A percentile compares a stretch with the other conserved stretches of the same genome.
Evolutionary conservation across 2,888 invertebrate genomes (phyloP).

Genomic region (Lampropteryx suffumata): DNA sequence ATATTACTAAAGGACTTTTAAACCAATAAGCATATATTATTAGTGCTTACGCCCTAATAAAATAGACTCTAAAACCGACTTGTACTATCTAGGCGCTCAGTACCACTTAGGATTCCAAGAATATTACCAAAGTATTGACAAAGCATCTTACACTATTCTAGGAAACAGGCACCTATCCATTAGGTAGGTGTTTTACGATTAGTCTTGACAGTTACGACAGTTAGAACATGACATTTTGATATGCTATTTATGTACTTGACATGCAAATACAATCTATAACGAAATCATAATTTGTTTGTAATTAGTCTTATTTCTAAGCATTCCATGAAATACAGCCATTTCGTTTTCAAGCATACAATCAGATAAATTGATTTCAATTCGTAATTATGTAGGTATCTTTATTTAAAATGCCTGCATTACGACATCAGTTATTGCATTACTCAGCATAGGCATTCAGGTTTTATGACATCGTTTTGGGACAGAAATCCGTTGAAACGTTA

Average conservation of each 20-base stretch:
- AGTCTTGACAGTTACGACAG: constrained; percentile 15
- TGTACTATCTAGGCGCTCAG: neutral
- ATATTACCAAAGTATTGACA: constrained; percentile 37
- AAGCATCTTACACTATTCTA: constrained; percentile 33
- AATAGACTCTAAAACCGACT: no score
- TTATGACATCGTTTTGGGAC: constrained; percentile 20
- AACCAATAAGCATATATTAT: no score
- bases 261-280: neutral
- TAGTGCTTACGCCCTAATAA: no score
- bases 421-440: neutral
- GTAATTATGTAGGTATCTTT: no score
- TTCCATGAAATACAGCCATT: neutral
- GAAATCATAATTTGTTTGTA: neutral
- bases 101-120: constrained; percentile 32
- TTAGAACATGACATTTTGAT: constrained; percentile 5
- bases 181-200: constrained; percentile 23
- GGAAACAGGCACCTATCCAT: constrained; percentile 31
- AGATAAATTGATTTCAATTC: neutral
- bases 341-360: neutral
- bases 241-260: constrained; percentile 1
- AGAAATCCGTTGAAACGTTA: constrained; percentile 28
- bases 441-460: neutral
- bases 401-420: no score
- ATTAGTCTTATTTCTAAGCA: neutral
- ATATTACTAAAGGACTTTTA: no score